Evolutionary conservation across 2,113 vertebrate genomes (phyloP).

Genomic region (Gopherus flavomarginatus): DNA sequence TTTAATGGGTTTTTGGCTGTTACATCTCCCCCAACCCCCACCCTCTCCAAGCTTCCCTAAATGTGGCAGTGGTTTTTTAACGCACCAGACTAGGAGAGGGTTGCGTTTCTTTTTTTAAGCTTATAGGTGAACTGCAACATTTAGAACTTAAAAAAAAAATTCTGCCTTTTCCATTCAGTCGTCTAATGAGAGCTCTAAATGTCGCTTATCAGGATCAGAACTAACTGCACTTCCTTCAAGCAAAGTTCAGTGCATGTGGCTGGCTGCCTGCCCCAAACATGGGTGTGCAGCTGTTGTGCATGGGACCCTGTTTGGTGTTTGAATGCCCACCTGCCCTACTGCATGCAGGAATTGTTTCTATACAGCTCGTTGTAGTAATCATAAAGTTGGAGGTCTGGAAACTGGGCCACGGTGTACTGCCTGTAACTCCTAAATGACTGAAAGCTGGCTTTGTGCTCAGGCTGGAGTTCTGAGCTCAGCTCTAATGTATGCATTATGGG

Average conservation of each 20-base stretch:
- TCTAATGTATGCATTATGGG: background rate
- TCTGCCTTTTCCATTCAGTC: background rate
- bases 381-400: background rate
- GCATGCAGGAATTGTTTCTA: background rate
- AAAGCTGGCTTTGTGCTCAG: background rate
- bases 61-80: background rate
- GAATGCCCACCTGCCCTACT: background rate
- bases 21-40: accelerated
- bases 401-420: background rate
- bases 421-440: background rate
- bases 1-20: background rate
- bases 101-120: background rate
- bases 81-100: background rate
- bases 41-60: background rate
- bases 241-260: background rate
- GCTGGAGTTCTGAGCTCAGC: background rate
- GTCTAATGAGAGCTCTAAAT: background rate
- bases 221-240: background rate
- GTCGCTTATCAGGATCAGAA: background rate
- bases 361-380: background rate
- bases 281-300: background rate
- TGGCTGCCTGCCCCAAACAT: background rate
- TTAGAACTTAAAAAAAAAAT: background rate
- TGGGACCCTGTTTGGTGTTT: background rate
- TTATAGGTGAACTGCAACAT: background rate